Base-by-base conservation (phyloP, 2,797 vertebrate genomes). In the Myotis vivesi region DNA sequence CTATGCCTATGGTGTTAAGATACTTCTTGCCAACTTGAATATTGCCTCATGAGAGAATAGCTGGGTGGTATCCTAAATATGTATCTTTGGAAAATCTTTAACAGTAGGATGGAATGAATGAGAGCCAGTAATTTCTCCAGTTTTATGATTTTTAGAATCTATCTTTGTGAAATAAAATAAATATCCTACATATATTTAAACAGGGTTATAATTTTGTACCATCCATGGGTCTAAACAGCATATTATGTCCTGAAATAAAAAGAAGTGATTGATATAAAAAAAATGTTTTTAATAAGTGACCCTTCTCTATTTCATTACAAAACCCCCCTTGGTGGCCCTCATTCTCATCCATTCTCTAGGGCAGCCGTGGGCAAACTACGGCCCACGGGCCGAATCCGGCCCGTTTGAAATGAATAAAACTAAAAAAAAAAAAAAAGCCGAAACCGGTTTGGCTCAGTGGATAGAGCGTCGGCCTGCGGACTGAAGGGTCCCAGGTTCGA, bases 161-260 rank as follows among this genome's bases (percentile, higher is more conserved):
- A 10, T 87, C 49, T 93, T 96, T 89, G 8, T 25, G 68, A 94
- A 95, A 87, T 57, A 91, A 72, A 71, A 62, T 64, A 91, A 89
- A 55, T 83, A 30, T 23, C 46, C 38, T 76, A n/a, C 15, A 59
- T 20, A 64, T 76, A 64, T 44, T 36, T 59, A 82, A 92, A 88
- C 8, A 75, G 44, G 23, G 9, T 85, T 77, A 88, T 23, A 51
- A 81, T 1, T 36, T 66, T 59, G 16, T 77, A 51, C 38, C 36
- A 57, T 38, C 73, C 77, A 38, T 91, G 44, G 55, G n/a, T 91
- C 86, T 92, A 51, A 92, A 16, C 46, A 72, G 82, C 30, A 69
- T 49, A 79, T 75, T 81, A 71, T 62, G 22, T 72, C 44, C 75
- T 91, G 13, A 96, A 94, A 69, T 88, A 85, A 87, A 80, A 9